A percentile compares a stretch with the other conserved stretches of the same genome.
These are phyloP conservation scores for Labeo calbasu DNA, from an alignment of 2,797 vertebrate genomes.

Conservation along the genomic window DNA sequence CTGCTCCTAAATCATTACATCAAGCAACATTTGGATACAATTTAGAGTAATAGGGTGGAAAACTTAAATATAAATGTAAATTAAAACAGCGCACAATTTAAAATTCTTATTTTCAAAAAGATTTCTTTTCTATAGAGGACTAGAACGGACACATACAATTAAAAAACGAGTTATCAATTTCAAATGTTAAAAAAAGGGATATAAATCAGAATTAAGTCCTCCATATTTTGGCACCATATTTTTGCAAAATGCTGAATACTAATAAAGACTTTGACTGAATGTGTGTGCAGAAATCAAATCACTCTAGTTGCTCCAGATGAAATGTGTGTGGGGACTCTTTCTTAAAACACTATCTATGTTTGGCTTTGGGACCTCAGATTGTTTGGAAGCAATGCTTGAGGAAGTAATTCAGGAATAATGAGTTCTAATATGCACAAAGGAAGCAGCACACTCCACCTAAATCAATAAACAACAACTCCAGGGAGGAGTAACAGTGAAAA, in stretches of 20 bases:
- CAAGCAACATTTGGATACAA: too few relatives aligned
- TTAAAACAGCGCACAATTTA: not conserved
- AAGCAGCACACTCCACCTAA: conserved; percentile 42
- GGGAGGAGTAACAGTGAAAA: conserved; percentile 28
- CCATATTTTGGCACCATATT: not conserved
- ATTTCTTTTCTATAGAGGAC: not conserved
- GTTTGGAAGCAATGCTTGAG: not conserved
- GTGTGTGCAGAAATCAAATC: not conserved
- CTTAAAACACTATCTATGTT: not conserved
- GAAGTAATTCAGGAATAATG: conserved; percentile 35
- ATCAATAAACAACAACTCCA: conserved; percentile 41
- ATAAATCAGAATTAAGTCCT: not conserved
- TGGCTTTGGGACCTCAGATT: conserved; percentile 5
- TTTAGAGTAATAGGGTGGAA: not conserved
- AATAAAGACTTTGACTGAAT: not conserved
- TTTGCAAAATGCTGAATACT: not conserved
- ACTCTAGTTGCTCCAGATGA: conserved; percentile 1
- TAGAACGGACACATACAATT: not conserved
- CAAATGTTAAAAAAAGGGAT: not conserved
- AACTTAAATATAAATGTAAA: not conserved
- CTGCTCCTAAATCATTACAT: not conserved
- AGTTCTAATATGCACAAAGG: conserved; percentile 39
- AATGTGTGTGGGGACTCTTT: not conserved
- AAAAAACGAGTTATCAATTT: not conserved
- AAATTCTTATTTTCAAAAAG: not conserved